Evolutionary conservation across 2,888 invertebrate genomes (phyloP), one percentile per base, ranked within the genome.

Genomic region (Hypomecis punctinalis): DNA sequence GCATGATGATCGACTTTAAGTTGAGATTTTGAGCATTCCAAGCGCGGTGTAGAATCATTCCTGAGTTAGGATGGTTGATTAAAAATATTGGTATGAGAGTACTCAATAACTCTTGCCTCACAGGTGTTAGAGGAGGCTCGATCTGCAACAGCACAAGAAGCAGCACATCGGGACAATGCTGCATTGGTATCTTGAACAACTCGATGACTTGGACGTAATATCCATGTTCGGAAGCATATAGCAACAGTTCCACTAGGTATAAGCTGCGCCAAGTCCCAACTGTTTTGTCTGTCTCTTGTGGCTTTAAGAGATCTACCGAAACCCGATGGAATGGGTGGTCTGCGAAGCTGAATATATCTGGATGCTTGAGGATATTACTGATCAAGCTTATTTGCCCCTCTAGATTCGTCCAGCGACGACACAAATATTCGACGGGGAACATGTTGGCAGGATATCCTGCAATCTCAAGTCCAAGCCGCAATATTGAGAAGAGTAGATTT

Each of bases 61-160:
- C 98, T 0, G 99, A 98, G 89, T 99, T 99, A 0, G 98, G 98
- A 92, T 99, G 99, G 90, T 98, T 98, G 42, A 97, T 97, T 61
- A 99, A 93, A 89, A 99, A 99, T 74, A 98, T 96, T 3, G 98
- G 98, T 84, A 99, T 97, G 43, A 99, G 90, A 58, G 95, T 96
- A 51, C 96, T 95, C 70, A 99, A 94, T 62, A 99, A 90, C 82
- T 99, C 99, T 88, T 98, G 97, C 64, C 98, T 94, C 46, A 97
- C 90, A 46, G 95, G 94, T 3, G 97, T 96, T 49, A 97, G 93
- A 0, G 97, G 97, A 69, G 97, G 96, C 81, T 95, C 96, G 55
- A 98, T 96, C 88, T 99, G 99, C 52, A 99, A 87, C 67, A 99
- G 88, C 0, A 97, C 98, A 60, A 99, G 92, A 57, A 98, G 95